Percentiles rank a stretch among this genome's conserved stretches.
Conservation (phyloP, 2,797 vertebrate species). For the Mycteria americana region DNA sequence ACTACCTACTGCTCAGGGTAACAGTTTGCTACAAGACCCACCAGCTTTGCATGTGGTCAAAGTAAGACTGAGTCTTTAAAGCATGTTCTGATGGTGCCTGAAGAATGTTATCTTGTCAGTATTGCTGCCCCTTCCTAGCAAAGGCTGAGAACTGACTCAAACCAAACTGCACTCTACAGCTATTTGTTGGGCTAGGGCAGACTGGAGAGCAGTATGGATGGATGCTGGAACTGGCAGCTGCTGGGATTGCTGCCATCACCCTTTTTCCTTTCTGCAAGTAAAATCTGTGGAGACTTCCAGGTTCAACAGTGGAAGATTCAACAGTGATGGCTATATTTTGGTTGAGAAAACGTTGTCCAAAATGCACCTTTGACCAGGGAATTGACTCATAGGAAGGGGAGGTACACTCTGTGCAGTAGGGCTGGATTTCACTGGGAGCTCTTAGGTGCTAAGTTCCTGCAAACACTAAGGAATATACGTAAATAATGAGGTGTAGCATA, state of each 20-base stretch:
- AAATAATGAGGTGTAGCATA: not conserved
- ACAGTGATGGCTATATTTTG: not conserved
- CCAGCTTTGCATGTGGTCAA: not conserved
- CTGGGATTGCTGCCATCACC: not conserved
- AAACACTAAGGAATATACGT: not conserved
- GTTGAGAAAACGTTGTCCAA: not conserved
- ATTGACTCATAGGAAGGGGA: not conserved
- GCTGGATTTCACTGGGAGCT: not conserved
- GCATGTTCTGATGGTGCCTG: not conserved
- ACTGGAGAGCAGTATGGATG: not conserved
- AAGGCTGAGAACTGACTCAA: not conserved
- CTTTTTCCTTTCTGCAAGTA: not conserved
- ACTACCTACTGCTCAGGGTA: not conserved
- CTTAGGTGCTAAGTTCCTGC: not conserved
- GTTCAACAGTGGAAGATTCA: not conserved
- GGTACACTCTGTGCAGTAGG: not conserved
- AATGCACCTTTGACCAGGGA: not conserved
- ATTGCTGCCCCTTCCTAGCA: not conserved
- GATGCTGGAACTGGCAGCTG: not conserved
- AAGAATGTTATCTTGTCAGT: not conserved
- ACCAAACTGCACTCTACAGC: accelerated
- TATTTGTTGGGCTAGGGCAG: not conserved
- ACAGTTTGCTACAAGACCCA: not conserved
- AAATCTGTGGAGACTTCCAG: not conserved
- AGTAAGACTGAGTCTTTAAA: not conserved